phyloP scores from a whole-genome alignment of 2,888 invertebrate species.

The Dryococelus australis region DNA sequence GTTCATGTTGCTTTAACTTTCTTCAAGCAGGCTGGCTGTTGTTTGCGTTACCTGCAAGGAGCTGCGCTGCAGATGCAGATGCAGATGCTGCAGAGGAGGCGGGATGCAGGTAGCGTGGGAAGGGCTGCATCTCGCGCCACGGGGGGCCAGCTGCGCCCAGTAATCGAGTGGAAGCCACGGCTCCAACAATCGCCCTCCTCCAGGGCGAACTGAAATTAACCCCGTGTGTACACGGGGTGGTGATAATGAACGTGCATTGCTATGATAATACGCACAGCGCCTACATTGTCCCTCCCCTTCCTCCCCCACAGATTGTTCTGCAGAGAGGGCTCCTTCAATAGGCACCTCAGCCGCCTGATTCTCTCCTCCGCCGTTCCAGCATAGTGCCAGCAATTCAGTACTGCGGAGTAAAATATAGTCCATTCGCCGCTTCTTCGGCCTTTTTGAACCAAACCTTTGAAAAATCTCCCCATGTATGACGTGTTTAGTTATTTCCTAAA shows the following conservation, averaged over 20 bases:
- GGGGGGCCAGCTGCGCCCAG: constrained; percentile 11
- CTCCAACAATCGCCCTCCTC: constrained; percentile 26
- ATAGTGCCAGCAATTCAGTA: too few species aligned
- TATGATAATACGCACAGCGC: constrained; percentile 20
- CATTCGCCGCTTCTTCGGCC: too few species aligned
- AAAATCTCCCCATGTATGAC: too few species aligned
- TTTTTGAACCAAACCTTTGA: too few species aligned
- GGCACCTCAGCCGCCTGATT: not conserved
- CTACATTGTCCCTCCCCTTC: constrained; percentile 3
- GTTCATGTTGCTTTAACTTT: too few species aligned
- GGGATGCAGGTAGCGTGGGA: not conserved
- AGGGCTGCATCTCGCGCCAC: not conserved
- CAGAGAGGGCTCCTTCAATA: not conserved
- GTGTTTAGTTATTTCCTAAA: too few species aligned
- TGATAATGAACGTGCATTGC: constrained; percentile 25
- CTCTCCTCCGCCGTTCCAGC: too few species aligned
- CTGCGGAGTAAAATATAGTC: too few species aligned
- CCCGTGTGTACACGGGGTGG: constrained; percentile 28
- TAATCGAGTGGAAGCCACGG: constrained; percentile 17
- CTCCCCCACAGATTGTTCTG: not conserved
- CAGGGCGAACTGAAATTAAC: constrained; percentile 40
- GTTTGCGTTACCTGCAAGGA: too few species aligned
- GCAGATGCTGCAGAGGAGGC: too few species aligned
- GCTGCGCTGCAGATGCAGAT: too few species aligned
- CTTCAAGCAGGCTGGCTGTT: too few species aligned